These are phyloP conservation scores for Teleogryllus occipitalis DNA, from an alignment of 1,140 invertebrate genomes.

Conservation along the genomic window DNA sequence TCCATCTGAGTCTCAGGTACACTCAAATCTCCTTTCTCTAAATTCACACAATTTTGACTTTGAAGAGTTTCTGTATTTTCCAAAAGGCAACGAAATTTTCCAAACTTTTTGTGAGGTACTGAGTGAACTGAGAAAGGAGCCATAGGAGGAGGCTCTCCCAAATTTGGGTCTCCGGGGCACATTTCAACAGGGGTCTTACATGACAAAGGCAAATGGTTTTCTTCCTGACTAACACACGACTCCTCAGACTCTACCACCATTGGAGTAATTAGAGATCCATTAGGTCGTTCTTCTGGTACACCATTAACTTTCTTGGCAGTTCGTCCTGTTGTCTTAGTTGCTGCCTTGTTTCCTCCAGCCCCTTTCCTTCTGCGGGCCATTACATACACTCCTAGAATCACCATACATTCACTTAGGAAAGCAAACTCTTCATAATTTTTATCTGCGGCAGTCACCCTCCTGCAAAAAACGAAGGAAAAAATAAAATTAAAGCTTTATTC, in stretches of 20 bases:
- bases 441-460: not conserved
- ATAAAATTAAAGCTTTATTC: not conserved
- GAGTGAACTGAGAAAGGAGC: constrained; percentile 3
- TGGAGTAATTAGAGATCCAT: constrained; percentile 11
- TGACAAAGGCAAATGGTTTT: not conserved
- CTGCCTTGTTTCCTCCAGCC: constrained; percentile 17
- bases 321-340: constrained; percentile 1
- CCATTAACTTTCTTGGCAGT: constrained; percentile 9
- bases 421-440: not conserved
- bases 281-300: not conserved
- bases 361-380: constrained; percentile 21
- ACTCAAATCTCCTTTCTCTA: constrained; percentile 6
- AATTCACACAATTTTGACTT: constrained; percentile 7
- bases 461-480: not conserved
- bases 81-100: constrained; percentile 9
- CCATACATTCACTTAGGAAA: constrained; percentile 13
- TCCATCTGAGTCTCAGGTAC: not conserved
- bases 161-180: constrained; percentile 12
- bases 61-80: not conserved
- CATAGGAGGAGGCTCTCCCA: constrained; percentile 10
- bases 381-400: constrained; percentile 7
- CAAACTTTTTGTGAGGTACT: constrained; percentile 14
- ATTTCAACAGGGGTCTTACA: constrained; percentile 15
- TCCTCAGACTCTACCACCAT: not conserved
- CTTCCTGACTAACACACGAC: constrained; percentile 10